These are phyloP conservation scores for Volucella bombylans DNA, from an alignment of 2,888 invertebrate genomes.

Conservation along the genomic window DNA sequence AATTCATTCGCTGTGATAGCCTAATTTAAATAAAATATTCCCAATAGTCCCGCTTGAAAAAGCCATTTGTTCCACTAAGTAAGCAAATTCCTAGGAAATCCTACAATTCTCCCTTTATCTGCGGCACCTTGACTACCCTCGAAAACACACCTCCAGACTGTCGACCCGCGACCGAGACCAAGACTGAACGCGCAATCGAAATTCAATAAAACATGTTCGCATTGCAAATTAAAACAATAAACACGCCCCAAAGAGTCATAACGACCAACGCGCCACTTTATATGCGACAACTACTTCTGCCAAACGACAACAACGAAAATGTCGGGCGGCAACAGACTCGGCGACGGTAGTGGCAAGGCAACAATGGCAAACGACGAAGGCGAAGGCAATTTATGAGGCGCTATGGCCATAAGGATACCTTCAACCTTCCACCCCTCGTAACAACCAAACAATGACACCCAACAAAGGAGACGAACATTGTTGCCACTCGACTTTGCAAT, in stretches of 20 bases:
- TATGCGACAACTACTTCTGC: slow-evolving; percentile 71
- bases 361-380: slow-evolving; percentile 47
- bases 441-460: slow-evolving; percentile 57
- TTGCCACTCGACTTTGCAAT: slow-evolving; percentile 65
- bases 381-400: slow-evolving; percentile 70
- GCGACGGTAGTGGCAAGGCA: slow-evolving; percentile 9
- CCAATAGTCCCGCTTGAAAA: slow-evolving; percentile 46
- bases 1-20: slow-evolving; percentile 57
- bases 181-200: slow-evolving; percentile 61
- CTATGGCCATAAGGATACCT: slow-evolving; percentile 70
- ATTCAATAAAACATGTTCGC: slow-evolving; percentile 74
- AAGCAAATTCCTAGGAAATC: slow-evolving; percentile 57
- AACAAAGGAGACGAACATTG: slow-evolving; percentile 47
- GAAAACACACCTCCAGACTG: not conserved
- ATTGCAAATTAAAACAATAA: slow-evolving; percentile 74
- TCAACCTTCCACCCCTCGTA: slow-evolving; percentile 21
- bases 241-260: slow-evolving; percentile 74
- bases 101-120: slow-evolving; percentile 11
- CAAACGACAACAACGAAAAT: slow-evolving; percentile 38
- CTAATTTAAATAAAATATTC: slow-evolving; percentile 72
- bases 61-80: slow-evolving; percentile 72
- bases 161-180: not conserved
- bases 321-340: slow-evolving; percentile 1
- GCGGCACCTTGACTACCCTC: not conserved
- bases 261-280: slow-evolving; percentile 73